phyloP scores from a whole-genome alignment of 2,888 invertebrate genomes.

The Hemistola chrysoprasaria region DNA sequence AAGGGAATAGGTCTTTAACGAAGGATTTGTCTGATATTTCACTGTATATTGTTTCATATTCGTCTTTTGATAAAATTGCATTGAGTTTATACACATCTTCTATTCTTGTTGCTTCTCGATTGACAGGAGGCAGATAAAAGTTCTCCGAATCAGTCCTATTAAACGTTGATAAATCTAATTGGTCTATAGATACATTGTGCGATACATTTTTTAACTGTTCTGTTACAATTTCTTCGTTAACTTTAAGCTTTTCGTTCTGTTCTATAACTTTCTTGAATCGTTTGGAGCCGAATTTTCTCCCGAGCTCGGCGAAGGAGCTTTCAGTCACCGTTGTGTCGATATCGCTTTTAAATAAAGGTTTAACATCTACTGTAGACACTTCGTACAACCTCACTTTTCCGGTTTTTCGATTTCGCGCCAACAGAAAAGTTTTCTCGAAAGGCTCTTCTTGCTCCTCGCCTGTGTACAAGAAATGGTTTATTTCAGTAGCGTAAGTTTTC shows the following conservation, averaged over 20 bases:
- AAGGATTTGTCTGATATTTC: slow-evolving; percentile 53
- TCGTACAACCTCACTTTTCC: slow-evolving; percentile 66
- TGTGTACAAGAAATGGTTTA: slow-evolving; percentile 52
- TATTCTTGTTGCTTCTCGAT: slow-evolving; percentile 64
- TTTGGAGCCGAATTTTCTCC: slow-evolving; percentile 85
- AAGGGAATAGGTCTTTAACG: slow-evolving; percentile 40
- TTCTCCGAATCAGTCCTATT: slow-evolving; percentile 58
- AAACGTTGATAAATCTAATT: slow-evolving; percentile 57
- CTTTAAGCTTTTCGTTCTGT: slow-evolving; percentile 81
- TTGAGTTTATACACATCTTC: slow-evolving; percentile 73
- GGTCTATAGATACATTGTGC: slow-evolving; percentile 50
- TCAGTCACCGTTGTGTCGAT: slow-evolving; percentile 41
- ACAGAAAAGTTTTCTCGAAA: slow-evolving; percentile 51
- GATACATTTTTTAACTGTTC: slow-evolving; percentile 82
- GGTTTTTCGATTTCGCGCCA: slow-evolving; percentile 54
- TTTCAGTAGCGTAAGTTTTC: slow-evolving; percentile 43
- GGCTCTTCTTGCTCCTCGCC: slow-evolving; percentile 55
- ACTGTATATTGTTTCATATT: slow-evolving; percentile 54
- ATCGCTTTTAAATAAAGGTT: slow-evolving; percentile 45
- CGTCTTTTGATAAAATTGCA: slow-evolving; percentile 61
- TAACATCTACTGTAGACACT: slow-evolving; percentile 47
- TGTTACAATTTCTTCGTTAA: slow-evolving; percentile 80
- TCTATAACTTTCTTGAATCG: slow-evolving; percentile 81
- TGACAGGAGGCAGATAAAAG: slow-evolving; percentile 75
- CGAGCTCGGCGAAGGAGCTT: slow-evolving; percentile 65